These are phyloP conservation scores for Branchinecta lindahli DNA, from an alignment of 1,140 invertebrate species.

Conservation along the genomic window DNA sequence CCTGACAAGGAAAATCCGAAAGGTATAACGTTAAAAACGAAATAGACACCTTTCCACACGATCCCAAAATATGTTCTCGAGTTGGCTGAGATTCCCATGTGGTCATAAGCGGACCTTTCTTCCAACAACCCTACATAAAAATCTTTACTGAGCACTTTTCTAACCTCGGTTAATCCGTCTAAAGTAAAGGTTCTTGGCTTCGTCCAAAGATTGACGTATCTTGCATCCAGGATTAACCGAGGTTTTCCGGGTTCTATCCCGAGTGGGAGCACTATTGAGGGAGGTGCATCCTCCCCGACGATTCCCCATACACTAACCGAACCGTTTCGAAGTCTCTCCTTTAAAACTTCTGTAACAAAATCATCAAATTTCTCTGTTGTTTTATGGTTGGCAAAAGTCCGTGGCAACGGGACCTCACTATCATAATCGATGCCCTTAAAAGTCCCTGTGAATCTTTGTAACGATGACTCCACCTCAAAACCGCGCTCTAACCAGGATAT, in stretches of 20 bases:
- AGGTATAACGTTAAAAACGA: constrained; percentile 9
- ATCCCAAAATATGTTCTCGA: constrained; percentile 1
- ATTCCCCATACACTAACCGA: background rate
- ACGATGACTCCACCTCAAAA: background rate
- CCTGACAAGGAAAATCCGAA: background rate
- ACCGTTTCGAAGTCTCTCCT: constrained; percentile 5
- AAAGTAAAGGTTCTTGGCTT: background rate
- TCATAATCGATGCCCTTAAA: background rate
- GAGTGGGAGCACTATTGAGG: background rate
- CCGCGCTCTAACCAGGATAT: background rate
- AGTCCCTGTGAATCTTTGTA: background rate
- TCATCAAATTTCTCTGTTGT: background rate
- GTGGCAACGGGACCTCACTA: background rate
- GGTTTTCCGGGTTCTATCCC: background rate
- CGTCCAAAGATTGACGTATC: background rate
- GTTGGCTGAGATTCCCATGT: background rate
- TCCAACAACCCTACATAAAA: background rate
- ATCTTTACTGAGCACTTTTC: background rate
- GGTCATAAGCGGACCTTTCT: constrained; percentile 4
- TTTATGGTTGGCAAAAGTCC: background rate
- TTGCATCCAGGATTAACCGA: background rate
- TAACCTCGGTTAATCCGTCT: background rate
- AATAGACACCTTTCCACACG: background rate
- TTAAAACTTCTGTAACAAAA: background rate
- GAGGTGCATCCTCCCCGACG: background rate